Evolutionary conservation across 2,797 vertebrate species (phyloP).

Genomic region (Scolopax bukidnonensis): DNA sequence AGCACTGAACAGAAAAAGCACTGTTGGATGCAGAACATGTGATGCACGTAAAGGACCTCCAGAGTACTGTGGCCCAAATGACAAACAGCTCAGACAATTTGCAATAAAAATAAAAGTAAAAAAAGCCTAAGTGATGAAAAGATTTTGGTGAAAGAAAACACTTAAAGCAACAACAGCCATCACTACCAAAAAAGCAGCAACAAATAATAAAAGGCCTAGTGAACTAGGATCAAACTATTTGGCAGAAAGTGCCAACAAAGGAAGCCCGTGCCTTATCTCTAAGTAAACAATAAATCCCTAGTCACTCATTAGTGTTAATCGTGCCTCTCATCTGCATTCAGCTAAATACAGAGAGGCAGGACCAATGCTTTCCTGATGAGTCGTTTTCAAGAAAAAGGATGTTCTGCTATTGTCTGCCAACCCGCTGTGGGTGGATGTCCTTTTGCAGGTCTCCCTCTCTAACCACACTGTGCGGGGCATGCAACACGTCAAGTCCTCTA

Average conservation of each 20-base stretch:
- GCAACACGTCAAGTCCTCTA: background rate
- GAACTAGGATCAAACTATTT: conserved; percentile 39
- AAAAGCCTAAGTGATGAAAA: conserved; percentile 33
- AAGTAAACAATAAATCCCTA: conserved; percentile 82
- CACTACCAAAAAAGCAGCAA: background rate
- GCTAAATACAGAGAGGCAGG: conserved; percentile 72
- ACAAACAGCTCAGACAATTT: conserved; percentile 75
- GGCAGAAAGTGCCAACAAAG: conserved; percentile 69
- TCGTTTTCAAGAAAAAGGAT: conserved; percentile 74
- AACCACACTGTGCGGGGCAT: background rate
- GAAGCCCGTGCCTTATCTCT: conserved; percentile 79
- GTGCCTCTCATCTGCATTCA: conserved; percentile 81
- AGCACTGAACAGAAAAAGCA: conserved; percentile 85
- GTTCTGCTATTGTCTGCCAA: conserved; percentile 74
- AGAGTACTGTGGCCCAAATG: conserved; percentile 70
- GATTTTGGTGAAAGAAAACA: conserved; percentile 25
- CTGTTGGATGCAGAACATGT: conserved; percentile 82
- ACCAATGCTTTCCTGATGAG: conserved; percentile 70
- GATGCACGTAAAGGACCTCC: conserved; percentile 78
- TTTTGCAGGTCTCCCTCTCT: conserved; percentile 26
- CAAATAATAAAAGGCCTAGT: conserved; percentile 48
- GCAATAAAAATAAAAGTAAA: conserved; percentile 52
- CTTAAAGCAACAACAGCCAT: conserved; percentile 13
- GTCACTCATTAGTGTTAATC: conserved; percentile 82
- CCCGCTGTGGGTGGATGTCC: conserved; percentile 57